These are phyloP conservation scores for Nannoperca australis DNA, from an alignment of 2,797 vertebrate genomes.

Conservation along the genomic window DNA sequence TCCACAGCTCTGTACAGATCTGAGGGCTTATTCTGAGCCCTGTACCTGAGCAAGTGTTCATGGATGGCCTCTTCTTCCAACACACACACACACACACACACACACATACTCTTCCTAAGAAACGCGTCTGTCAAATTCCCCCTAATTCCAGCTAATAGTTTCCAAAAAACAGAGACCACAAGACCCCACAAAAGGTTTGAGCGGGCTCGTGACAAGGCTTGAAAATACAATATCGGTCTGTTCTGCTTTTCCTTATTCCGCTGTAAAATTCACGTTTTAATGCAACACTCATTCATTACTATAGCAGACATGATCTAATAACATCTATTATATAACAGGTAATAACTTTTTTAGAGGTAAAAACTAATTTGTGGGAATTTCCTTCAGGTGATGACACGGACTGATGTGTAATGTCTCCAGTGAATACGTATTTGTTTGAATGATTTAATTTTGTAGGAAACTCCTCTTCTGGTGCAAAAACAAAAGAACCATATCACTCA, in stretches of 20 bases:
- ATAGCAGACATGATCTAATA: conserved; percentile 64
- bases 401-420: conserved; percentile 22
- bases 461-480: conserved; percentile 35
- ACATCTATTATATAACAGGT: conserved; percentile 48
- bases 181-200: conserved; percentile 34
- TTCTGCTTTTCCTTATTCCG: conserved; percentile 18
- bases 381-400: conserved; percentile 51
- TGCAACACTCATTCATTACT: conserved; percentile 40
- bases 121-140: conserved; percentile 73
- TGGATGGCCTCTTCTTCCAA: conserved; percentile 51
- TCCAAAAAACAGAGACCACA: conserved; percentile 67
- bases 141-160: conserved; percentile 72
- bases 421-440: conserved; percentile 32
- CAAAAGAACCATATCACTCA: conserved; percentile 36
- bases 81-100: conserved; percentile 34
- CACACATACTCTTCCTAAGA: conserved; percentile 54
- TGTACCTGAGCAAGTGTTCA: conserved; percentile 63
- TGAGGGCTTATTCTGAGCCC: conserved; percentile 50
- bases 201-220: neutral
- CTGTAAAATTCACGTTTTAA: conserved; percentile 43
- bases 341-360: conserved; percentile 40
- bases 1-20: conserved; percentile 60
- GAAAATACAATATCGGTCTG: conserved; percentile 16
- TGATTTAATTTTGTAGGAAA: conserved; percentile 61
- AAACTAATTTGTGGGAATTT: conserved; percentile 45